These are phyloP conservation scores for Entosphenus tridentatus DNA, from an alignment of 2,113 vertebrate genomes.

Conservation along the genomic window DNA sequence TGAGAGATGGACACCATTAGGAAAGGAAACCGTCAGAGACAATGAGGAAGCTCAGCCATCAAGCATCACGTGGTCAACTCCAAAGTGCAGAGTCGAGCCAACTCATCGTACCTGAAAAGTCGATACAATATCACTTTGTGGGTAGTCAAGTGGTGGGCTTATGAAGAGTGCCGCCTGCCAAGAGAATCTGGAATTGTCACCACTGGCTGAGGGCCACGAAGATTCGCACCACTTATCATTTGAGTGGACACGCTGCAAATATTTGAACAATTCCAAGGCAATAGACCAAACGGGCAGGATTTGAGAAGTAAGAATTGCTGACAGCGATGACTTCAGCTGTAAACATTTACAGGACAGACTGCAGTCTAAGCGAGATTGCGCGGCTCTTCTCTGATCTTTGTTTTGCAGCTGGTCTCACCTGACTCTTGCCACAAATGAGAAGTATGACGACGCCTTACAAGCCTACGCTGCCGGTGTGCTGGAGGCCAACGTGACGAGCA, in stretches of 20 bases:
- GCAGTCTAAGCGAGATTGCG: neutral
- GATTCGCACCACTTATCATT: no score
- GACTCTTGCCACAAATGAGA: slow-evolving; percentile 35
- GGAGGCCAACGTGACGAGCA: slow-evolving; percentile 43
- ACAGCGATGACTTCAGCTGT: neutral
- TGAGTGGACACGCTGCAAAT: neutral
- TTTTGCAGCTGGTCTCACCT: slow-evolving; percentile 50
- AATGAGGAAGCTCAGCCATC: no score
- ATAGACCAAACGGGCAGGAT: neutral
- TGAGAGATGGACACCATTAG: no score
- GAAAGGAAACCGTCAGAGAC: no score
- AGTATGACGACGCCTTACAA: slow-evolving; percentile 55
- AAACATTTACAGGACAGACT: neutral
- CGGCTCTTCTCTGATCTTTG: neutral
- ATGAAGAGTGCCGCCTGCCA: no score
- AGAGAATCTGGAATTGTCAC: no score
- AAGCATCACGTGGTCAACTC: no score
- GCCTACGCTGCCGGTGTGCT: slow-evolving; percentile 61
- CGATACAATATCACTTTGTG: no score
- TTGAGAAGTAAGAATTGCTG: neutral
- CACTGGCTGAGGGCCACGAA: no score
- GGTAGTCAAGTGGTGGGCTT: no score
- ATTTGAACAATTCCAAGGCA: neutral
- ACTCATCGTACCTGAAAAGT: no score
- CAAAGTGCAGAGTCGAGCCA: no score